A percentile compares a stretch with the other conserved stretches of the same genome.
These are phyloP conservation scores for Pollenia labialis DNA, from an alignment of 2,888 invertebrate species.

Conservation along the genomic window DNA sequence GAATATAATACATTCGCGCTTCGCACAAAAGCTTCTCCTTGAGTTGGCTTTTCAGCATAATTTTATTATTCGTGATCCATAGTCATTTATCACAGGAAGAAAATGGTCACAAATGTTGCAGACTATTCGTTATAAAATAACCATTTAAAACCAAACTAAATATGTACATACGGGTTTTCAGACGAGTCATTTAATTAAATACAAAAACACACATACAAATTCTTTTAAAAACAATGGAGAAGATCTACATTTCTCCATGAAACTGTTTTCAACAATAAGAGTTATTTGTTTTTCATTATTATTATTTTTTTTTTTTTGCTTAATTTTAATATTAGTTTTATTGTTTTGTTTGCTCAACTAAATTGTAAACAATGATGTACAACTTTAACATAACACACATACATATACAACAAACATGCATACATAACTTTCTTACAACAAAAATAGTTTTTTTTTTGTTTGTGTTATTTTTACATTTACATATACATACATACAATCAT, in stretches of 20 bases:
- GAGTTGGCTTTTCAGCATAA: background rate
- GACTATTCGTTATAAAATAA: constrained; percentile 1
- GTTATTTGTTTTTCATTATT: constrained; percentile 22
- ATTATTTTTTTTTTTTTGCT: constrained; percentile 20
- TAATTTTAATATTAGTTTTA: constrained; percentile 34
- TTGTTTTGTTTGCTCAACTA: constrained; percentile 26
- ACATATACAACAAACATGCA: background rate
- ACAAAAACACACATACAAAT: background rate
- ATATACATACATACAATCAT: background rate
- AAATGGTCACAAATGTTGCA: constrained; percentile 17
- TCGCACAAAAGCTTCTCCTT: background rate
- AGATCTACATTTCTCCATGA: constrained; percentile 42
- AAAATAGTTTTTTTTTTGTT: constrained; percentile 8
- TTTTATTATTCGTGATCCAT: background rate
- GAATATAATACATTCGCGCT: background rate
- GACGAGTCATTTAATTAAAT: constrained; percentile 51
- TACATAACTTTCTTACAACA: background rate
- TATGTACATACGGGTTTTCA: constrained; percentile 54
- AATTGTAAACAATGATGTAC: constrained; percentile 48
- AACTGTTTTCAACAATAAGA: constrained; percentile 29
- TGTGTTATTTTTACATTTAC: constrained; percentile 7
- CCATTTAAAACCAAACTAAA: constrained; percentile 10
- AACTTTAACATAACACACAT: constrained; percentile 24
- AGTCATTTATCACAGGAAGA: background rate
- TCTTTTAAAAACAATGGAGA: constrained; percentile 8